phyloP scores from a whole-genome alignment of 2,797 vertebrate species.

The Fistularia tabacaria region DNA sequence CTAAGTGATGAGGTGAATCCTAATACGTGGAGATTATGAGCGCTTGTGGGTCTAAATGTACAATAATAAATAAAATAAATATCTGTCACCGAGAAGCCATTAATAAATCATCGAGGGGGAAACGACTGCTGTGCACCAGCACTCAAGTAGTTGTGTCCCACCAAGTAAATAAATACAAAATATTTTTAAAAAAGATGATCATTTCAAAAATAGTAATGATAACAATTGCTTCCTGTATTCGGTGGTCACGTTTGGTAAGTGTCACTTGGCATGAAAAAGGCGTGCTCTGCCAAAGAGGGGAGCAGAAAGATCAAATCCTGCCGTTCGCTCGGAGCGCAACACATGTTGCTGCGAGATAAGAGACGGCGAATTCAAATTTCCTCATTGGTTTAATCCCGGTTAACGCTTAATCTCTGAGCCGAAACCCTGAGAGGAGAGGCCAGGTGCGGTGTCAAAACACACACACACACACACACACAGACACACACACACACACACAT shows the following conservation, averaged over 20 bases:
- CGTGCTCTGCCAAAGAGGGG: constrained; percentile 64
- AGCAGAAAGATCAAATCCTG: constrained; percentile 65
- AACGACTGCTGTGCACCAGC: constrained; percentile 8
- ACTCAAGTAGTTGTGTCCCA: constrained; percentile 36
- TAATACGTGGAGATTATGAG: constrained; percentile 67
- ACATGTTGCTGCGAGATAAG: constrained; percentile 70
- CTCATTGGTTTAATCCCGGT: constrained; percentile 73
- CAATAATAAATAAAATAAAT: constrained; percentile 30
- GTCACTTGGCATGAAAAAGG: constrained; percentile 60
- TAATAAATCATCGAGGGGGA: constrained; percentile 43
- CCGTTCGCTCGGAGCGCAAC: constrained; percentile 68
- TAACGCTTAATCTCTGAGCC: constrained; percentile 69
- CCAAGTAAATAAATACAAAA: constrained; percentile 46
- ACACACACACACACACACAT: too few relatives aligned
- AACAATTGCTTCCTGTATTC: constrained; percentile 55
- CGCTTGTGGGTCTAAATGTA: constrained; percentile 58
- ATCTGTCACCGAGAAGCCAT: constrained; percentile 23
- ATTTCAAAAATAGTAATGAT: neutral
- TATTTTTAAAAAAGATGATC: constrained; percentile 30
- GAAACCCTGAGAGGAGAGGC: constrained; percentile 61
- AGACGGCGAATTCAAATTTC: constrained; percentile 75
- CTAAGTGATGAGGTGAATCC: constrained; percentile 65
- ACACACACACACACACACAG: constrained; percentile 23
- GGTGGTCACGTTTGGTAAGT: constrained; percentile 70
- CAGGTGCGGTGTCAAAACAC: constrained; percentile 45